These are phyloP conservation scores for Saccostrea echinata DNA, from an alignment of 1,140 invertebrate species.

Conservation along the genomic window DNA sequence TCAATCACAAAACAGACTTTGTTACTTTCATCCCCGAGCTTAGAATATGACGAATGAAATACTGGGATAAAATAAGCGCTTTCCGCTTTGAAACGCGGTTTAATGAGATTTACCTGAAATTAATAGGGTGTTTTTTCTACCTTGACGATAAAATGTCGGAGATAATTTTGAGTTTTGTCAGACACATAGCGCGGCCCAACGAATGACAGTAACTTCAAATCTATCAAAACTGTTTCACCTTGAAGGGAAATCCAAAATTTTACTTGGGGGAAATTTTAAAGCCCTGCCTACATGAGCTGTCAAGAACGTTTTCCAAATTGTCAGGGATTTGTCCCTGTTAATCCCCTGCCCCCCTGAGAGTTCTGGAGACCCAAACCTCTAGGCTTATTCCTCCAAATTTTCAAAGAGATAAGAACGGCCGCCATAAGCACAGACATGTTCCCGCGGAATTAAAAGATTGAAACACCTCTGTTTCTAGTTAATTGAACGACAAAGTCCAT, in stretches of 20 bases:
- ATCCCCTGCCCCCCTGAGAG: constrained; percentile 28
- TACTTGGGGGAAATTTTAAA: neutral
- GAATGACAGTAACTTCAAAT: constrained; percentile 35
- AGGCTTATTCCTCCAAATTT: neutral
- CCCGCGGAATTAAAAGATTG: constrained; percentile 27
- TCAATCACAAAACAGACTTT: constrained; percentile 19
- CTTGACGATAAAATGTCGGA: constrained; percentile 36
- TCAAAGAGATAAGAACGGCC: constrained; percentile 16
- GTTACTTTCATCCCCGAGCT: constrained; percentile 30
- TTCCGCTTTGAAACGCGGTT: constrained; percentile 37
- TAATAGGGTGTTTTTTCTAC: constrained; percentile 38
- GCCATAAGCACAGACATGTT: constrained; percentile 20
- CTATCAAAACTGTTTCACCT: constrained; percentile 28
- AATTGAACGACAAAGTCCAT: constrained; percentile 25
- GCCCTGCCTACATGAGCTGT: constrained; percentile 34
- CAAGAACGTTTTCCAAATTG: constrained; percentile 24
- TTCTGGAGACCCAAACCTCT: neutral
- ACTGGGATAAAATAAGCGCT: constrained; percentile 30
- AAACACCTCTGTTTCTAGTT: constrained; percentile 38
- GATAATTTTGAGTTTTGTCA: constrained; percentile 39
- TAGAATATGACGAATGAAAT: constrained; percentile 32
- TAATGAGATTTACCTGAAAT: constrained; percentile 39
- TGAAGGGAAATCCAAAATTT: constrained; percentile 27
- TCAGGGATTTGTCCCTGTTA: constrained; percentile 20
- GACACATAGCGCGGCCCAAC: neutral